phyloP scores from a whole-genome alignment of 2,888 invertebrate genomes.

The Andrena bucephala region DNA sequence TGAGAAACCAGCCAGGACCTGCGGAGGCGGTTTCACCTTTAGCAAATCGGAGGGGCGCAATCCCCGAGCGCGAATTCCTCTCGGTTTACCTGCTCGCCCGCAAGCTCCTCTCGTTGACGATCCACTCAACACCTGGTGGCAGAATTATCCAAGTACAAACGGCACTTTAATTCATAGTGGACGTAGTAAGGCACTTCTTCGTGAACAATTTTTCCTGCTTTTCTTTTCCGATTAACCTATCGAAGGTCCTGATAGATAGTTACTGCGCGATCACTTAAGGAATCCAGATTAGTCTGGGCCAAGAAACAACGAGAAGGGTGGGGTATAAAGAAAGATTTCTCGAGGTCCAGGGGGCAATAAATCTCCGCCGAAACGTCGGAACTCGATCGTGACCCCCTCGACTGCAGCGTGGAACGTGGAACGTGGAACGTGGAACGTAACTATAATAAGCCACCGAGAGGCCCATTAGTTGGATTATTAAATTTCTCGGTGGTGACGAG shows the following conservation, averaged over 20 bases:
- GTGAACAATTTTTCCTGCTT: too few relatives aligned
- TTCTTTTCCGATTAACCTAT: too few relatives aligned
- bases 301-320: neutral
- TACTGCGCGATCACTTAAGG: too few relatives aligned
- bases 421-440: conserved; percentile 60
- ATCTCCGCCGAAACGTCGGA: conserved; percentile 6
- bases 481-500: conserved; percentile 83
- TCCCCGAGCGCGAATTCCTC: conserved; percentile 49
- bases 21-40: conserved; percentile 72
- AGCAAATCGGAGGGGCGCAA: conserved; percentile 63
- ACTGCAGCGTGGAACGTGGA: conserved; percentile 20
- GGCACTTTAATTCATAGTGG: neutral
- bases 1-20: conserved; percentile 62
- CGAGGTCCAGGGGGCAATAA: conserved; percentile 3
- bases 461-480: conserved; percentile 85
- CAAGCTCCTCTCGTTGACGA: conserved; percentile 1
- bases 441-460: conserved; percentile 82
- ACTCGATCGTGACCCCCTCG: conserved; percentile 32
- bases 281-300: too few relatives aligned
- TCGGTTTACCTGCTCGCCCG: conserved; percentile 26
- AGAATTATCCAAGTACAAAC: neutral
- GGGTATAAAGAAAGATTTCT: conserved; percentile 8
- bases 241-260: too few relatives aligned
- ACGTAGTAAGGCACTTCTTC: too few relatives aligned
- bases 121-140: neutral